Evolutionary conservation across 2,797 vertebrate genomes (phyloP).

Genomic region (Thaleichthys pacificus): DNA sequence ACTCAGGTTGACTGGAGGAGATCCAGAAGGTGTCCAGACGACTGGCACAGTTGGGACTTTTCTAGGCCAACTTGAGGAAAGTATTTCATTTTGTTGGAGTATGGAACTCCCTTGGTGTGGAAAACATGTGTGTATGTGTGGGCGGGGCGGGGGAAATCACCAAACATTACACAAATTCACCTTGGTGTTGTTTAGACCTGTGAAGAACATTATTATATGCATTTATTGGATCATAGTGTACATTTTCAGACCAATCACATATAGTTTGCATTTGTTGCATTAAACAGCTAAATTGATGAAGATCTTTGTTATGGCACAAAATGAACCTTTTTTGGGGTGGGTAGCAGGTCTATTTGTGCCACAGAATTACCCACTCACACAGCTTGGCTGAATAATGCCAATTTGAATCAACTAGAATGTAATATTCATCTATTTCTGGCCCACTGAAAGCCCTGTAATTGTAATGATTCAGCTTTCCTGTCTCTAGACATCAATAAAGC

Average conservation of each 20-base stretch:
- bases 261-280: neutral
- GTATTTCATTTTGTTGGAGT: slow-evolving; percentile 10
- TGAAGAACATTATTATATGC: slow-evolving; percentile 7
- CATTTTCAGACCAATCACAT: neutral
- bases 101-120: neutral
- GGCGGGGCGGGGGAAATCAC: neutral
- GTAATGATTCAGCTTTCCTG: slow-evolving; percentile 1
- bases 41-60: neutral
- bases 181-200: neutral
- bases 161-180: neutral
- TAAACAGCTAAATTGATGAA: too few species aligned
- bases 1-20: slow-evolving; percentile 16
- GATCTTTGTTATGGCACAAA: too few species aligned
- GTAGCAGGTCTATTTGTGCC: neutral
- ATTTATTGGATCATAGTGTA: neutral
- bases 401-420: neutral
- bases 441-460: neutral
- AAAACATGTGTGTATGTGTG: neutral
- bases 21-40: slow-evolving; percentile 4
- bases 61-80: neutral
- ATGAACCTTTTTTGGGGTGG: too few species aligned
- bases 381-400: neutral
- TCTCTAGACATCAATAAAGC: slow-evolving; percentile 9
- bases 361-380: neutral
- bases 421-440: neutral